phyloP scores from a whole-genome alignment of 2,888 invertebrate species.

The Malthinus seriepunctatus region DNA sequence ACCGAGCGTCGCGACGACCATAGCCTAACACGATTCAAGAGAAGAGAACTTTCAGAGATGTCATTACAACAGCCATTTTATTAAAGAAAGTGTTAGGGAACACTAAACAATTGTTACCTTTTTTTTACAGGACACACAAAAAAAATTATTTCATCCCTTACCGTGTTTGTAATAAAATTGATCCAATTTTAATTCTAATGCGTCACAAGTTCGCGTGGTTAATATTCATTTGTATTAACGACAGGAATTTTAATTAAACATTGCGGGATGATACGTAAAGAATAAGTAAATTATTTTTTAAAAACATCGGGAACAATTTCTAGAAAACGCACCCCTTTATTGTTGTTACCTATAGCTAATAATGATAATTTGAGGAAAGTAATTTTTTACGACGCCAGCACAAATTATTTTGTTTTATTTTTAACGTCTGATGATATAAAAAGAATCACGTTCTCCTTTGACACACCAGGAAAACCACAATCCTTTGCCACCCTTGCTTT shows the following conservation, averaged over 20 bases:
- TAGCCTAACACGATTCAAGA: constrained; percentile 34
- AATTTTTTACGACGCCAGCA: too few species aligned
- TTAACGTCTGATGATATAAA: constrained; percentile 7
- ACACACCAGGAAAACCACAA: constrained; percentile 17
- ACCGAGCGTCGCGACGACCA: constrained; percentile 33
- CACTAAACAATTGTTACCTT: background rate
- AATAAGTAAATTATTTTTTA: background rate
- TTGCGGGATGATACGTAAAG: background rate
- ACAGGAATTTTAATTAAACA: background rate
- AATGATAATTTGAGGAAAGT: too few species aligned
- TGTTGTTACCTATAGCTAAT: too few species aligned
- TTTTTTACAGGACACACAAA: too few species aligned
- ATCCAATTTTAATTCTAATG: too few species aligned
- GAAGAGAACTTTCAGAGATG: constrained; percentile 16
- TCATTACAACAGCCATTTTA: constrained; percentile 26
- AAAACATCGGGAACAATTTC: too few species aligned
- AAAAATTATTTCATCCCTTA: too few species aligned
- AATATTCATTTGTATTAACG: background rate
- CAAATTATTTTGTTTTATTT: too few species aligned
- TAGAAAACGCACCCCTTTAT: background rate
- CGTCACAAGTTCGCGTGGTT: too few species aligned
- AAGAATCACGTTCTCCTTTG: constrained; percentile 6
- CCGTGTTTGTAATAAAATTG: too few species aligned
- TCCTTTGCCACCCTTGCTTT: constrained; percentile 14
- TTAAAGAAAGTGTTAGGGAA: constrained; percentile 12